A percentile compares a stretch with the other conserved stretches of the same genome.
Conservation (phyloP, 2,113 vertebrate genomes). For the Jaculus jaculus region DNA sequence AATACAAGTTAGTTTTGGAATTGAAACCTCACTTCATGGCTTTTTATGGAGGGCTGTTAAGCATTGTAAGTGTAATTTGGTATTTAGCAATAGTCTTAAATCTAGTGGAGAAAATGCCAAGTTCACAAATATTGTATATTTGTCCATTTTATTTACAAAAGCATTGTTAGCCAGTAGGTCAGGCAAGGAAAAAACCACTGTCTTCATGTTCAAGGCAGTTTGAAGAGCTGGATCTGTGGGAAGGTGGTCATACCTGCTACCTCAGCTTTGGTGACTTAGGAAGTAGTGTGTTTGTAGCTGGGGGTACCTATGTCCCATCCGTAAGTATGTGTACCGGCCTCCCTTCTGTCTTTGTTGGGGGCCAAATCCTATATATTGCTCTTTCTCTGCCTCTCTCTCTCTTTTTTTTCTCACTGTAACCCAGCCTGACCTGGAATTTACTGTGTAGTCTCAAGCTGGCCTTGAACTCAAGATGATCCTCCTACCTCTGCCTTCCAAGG, state of each 20-base stretch:
- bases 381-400: neutral
- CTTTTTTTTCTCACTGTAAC: too few species aligned
- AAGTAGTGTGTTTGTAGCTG: neutral
- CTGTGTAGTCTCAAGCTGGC: too few species aligned
- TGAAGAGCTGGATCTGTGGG: neutral
- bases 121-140: neutral
- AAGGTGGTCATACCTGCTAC: neutral
- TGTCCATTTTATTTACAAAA: slow-evolving; percentile 28
- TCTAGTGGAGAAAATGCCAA: neutral
- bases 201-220: neutral
- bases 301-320: neutral
- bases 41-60: neutral
- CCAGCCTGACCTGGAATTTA: too few species aligned
- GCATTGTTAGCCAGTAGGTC: neutral
- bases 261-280: neutral
- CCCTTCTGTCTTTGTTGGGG: neutral
- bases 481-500: too few species aligned
- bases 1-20: slow-evolving; percentile 12
- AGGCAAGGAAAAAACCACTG: neutral
- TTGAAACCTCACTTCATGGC: neutral
- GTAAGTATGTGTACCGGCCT: neutral
- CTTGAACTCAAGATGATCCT: too few species aligned
- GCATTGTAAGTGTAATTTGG: neutral
- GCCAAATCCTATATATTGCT: neutral
- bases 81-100: neutral